Base-by-base conservation (phyloP, 2,888 invertebrate species). In the Rutpela maculata region DNA sequence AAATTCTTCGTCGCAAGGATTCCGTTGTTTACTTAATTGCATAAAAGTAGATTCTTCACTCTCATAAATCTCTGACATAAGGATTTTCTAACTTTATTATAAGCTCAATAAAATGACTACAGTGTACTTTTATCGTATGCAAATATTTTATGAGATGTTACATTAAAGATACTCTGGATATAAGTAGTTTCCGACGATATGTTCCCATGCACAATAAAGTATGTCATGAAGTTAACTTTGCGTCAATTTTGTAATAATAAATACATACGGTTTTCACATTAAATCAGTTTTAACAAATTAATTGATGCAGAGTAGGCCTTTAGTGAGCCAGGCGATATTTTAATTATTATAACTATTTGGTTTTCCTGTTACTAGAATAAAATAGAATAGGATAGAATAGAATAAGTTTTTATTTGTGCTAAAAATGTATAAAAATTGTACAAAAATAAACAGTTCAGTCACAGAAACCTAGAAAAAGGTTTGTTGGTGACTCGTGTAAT, bases 1-100 rank as follows among this genome's bases (percentile, higher is more conserved):
- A 35, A 35, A 17, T 31, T 35, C n/a, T 31, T 63, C 1, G 35
- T 17, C 31, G 35, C 17, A 63, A 35, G 50, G 12, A n/a, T 50
- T 50, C n/a, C 6, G 31, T 11, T 62, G 35, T 35, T 63, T 63
- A n/a, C 62, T 35, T 63, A 63, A 31, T 62, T 62, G 62, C 15
- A 31, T 26, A 62, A 22, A 12, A 62, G 50, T 50, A 50, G 50
- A 50, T 50, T 50, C n/a, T 50, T n/a, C 6, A n/a, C 50, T 50
- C n/a, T 1, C 50, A 50, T 50, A 50, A 50, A 50, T 50, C 50
- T 50, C 50, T 50, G n/a, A 50, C 15, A 50, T 50, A 6, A n/a
- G n/a, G 50, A 15, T 50, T 50, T 50, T 50, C n/a, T 50, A 50
- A 50, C 50, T 50, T 50, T 50, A 50, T 50, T 50, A 50, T n/a